A percentile compares a stretch with the other conserved stretches of the same genome.
phyloP scores from a whole-genome alignment of 1,140 invertebrate species.

The Latrodectus geometricus region DNA sequence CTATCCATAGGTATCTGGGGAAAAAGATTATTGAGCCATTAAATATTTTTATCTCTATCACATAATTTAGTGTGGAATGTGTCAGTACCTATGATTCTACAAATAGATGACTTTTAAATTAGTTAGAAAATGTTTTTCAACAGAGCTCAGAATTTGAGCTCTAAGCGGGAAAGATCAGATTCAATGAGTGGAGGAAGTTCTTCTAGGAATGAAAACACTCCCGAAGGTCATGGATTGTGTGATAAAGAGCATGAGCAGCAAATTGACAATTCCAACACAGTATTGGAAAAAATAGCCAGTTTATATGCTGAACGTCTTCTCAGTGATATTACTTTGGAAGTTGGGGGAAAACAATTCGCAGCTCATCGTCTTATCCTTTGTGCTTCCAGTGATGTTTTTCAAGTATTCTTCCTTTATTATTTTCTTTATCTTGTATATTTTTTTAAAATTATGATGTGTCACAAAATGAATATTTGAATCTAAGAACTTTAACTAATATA shows the following conservation, averaged over 20 bases:
- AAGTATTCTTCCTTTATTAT: slow-evolving; percentile 72
- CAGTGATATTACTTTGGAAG: slow-evolving; percentile 86
- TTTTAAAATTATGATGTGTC: too few relatives aligned
- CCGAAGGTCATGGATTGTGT: slow-evolving; percentile 62
- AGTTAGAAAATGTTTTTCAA: slow-evolving; percentile 38
- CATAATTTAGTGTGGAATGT: background rate
- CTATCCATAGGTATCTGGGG: too few relatives aligned
- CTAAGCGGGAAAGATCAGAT: slow-evolving; percentile 3
- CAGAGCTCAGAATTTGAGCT: slow-evolving; percentile 30
- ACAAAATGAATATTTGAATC: too few relatives aligned
- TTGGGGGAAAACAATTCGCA: slow-evolving; percentile 83
- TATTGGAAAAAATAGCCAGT: slow-evolving; percentile 83
- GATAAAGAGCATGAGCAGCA: slow-evolving; percentile 64
- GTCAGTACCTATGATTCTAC: background rate
- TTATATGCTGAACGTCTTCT: slow-evolving; percentile 85
- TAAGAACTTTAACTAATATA: too few relatives aligned
- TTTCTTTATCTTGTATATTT: background rate
- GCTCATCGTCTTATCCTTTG: slow-evolving; percentile 92
- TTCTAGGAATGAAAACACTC: slow-evolving; percentile 3
- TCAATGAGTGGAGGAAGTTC: background rate
- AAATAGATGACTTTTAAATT: background rate
- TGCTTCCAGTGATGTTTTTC: slow-evolving; percentile 95
- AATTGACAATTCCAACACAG: slow-evolving; percentile 80
- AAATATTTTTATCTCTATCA: too few relatives aligned
- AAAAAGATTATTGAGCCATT: too few relatives aligned